These are phyloP conservation scores for Danionella cerebrum DNA, from an alignment of 2,113 vertebrate species.

Conservation along the genomic window DNA sequence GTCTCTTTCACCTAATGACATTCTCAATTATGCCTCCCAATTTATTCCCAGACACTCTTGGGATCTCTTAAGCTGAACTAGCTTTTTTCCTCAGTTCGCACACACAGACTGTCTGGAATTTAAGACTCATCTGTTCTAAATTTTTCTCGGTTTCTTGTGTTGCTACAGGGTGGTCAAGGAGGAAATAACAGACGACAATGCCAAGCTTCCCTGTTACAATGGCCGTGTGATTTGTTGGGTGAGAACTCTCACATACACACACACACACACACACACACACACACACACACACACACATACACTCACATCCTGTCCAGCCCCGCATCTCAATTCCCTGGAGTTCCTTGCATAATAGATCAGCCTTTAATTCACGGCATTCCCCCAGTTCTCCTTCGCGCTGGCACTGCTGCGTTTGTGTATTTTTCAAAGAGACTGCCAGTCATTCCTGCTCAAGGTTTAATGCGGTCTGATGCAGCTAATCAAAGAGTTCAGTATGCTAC, in stretches of 20 bases:
- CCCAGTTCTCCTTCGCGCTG: background rate
- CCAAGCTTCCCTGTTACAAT: conserved; percentile 84
- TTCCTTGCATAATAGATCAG: conserved; percentile 16
- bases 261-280: background rate
- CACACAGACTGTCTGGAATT: background rate
- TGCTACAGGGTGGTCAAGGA: conserved; percentile 82
- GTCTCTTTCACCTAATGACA: conserved; percentile 10
- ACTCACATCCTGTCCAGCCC: background rate
- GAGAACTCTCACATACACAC: conserved; percentile 41
- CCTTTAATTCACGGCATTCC: conserved; percentile 5
- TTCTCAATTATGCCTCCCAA: conserved; percentile 21
- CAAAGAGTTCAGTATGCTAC: background rate
- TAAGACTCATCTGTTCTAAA: background rate
- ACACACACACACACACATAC: background rate
- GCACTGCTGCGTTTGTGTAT: background rate
- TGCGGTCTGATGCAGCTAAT: background rate
- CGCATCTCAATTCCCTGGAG: background rate
- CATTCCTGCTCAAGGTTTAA: background rate
- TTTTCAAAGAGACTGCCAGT: conserved; percentile 5
- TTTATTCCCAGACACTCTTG: conserved; percentile 7
- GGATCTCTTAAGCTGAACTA: conserved; percentile 17
- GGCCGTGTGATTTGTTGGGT: conserved; percentile 88
- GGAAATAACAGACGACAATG: conserved; percentile 81
- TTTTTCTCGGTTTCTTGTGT: background rate
- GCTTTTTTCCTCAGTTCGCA: background rate